These are phyloP conservation scores for Drosophila azteca DNA, from an alignment of 1,140 invertebrate species.

Conservation along the genomic window DNA sequence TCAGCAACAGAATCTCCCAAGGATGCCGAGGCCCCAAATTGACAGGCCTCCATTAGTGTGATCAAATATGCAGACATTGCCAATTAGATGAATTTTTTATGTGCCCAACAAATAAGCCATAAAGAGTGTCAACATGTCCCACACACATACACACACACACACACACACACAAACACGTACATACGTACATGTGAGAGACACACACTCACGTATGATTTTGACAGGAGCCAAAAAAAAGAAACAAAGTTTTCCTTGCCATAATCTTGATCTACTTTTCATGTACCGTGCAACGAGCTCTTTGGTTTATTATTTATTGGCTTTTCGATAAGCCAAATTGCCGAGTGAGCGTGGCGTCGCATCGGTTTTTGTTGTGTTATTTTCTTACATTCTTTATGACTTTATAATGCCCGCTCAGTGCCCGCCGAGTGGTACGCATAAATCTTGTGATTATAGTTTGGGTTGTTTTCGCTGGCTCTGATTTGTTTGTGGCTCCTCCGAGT, in stretches of 20 bases:
- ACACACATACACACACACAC: background rate
- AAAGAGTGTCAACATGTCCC: conserved; percentile 59
- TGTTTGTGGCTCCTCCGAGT: conserved; percentile 70
- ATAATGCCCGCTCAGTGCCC: conserved; percentile 24
- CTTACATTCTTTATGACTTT: conserved; percentile 33
- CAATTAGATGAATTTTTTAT: conserved; percentile 59
- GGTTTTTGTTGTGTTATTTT: conserved; percentile 1
- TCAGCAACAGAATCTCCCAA: conserved; percentile 21
- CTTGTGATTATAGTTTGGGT: conserved; percentile 37
- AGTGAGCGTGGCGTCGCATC: conserved; percentile 14
- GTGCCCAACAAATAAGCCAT: conserved; percentile 31
- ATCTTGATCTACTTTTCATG: conserved; percentile 64
- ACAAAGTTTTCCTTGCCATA: conserved; percentile 33
- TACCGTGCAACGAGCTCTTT: conserved; percentile 44
- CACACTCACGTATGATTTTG: conserved; percentile 1
- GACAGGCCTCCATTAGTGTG: conserved; percentile 46
- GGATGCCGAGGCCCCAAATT: background rate
- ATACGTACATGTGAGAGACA: background rate
- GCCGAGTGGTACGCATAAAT: conserved; percentile 32
- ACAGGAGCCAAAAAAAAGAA: conserved; percentile 32
- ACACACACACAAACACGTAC: conserved; percentile 8
- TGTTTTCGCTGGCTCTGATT: conserved; percentile 27
- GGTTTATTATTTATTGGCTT: conserved; percentile 58
- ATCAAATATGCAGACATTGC: conserved; percentile 61
- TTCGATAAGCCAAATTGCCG: conserved; percentile 59